phyloP scores from a whole-genome alignment of 2,113 vertebrate species.

The Lamprotornis superbus region DNA sequence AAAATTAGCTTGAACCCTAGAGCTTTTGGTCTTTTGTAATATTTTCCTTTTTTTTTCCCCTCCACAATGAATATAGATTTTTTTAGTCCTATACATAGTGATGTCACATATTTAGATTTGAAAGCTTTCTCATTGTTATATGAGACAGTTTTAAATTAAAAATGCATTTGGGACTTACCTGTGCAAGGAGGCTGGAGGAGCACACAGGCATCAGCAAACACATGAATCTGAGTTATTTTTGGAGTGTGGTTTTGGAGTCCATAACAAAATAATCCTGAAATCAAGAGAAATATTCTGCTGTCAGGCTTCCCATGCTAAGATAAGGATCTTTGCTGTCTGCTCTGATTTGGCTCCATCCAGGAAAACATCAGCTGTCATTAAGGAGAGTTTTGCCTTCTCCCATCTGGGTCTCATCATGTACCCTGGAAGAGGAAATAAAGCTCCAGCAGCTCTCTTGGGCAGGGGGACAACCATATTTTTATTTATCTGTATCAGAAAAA shows the following conservation, averaged over 20 bases:
- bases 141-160: conserved; percentile 12
- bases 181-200: background rate
- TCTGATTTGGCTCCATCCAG: background rate
- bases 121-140: background rate
- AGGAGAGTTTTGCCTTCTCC: conserved; percentile 19
- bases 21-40: conserved; percentile 53
- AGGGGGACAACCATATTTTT: background rate
- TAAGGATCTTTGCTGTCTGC: conserved; percentile 31
- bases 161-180: background rate
- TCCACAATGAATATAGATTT: conserved; percentile 45
- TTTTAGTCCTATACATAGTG: background rate
- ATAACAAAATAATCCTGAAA: background rate
- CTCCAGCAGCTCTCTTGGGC: background rate
- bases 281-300: conserved; percentile 16
- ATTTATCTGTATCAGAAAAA: background rate
- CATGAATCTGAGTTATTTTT: background rate
- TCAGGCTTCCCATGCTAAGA: background rate
- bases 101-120: conserved; percentile 47
- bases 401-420: conserved; percentile 4
- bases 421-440: background rate
- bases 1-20: conserved; percentile 64
- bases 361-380: background rate
- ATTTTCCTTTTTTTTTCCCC: background rate
- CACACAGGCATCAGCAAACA: background rate
- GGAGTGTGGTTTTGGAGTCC: background rate